Conservation (phyloP, 64 coral and sea anemone genomes). For the Anthopleura sola region DNA sequence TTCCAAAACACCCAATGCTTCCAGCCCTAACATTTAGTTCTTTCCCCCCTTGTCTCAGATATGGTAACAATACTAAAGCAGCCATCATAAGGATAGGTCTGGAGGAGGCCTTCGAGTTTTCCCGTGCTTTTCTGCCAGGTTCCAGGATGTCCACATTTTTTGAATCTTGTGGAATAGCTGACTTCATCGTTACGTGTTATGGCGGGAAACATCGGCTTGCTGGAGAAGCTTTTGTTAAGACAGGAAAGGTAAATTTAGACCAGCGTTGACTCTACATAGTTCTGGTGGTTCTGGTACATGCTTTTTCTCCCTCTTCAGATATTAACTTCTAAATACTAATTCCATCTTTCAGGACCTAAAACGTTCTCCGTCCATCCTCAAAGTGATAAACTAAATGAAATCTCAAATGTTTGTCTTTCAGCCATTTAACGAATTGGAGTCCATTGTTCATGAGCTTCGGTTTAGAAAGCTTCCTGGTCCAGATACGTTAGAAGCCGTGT, state of each 20-base stretch:
- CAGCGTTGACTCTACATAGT: too few species aligned
- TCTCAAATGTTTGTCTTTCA: neutral
- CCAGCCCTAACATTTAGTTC: neutral
- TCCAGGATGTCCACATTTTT: slow-evolving; percentile 27
- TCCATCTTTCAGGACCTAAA: too few species aligned
- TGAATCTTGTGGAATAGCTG: slow-evolving; percentile 31
- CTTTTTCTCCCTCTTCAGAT: too few species aligned
- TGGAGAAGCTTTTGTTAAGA: slow-evolving; percentile 25
- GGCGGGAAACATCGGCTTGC: slow-evolving; percentile 20
- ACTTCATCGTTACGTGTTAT: slow-evolving; percentile 30
- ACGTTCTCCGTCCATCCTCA: neutral
- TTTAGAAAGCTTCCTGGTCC: slow-evolving; percentile 27
- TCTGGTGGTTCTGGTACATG: too few species aligned
- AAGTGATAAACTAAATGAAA: neutral
- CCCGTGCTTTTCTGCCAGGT: slow-evolving; percentile 1
- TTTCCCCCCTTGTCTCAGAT: neutral
- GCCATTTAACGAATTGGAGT: slow-evolving; percentile 17
- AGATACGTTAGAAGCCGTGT: slow-evolving; percentile 21
- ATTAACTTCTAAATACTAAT: too few species aligned
- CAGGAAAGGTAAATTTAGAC: slow-evolving; percentile 18
- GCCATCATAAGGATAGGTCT: slow-evolving; percentile 25
- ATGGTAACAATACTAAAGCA: slow-evolving; percentile 25
- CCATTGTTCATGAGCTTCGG: slow-evolving; percentile 14
- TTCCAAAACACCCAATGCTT: too few species aligned
- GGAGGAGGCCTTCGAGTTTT: slow-evolving; percentile 32